A percentile compares a stretch with the other conserved stretches of the same genome.
Conservation (phyloP, 1,140 invertebrate genomes). For the Drosophila subpulchrella region DNA sequence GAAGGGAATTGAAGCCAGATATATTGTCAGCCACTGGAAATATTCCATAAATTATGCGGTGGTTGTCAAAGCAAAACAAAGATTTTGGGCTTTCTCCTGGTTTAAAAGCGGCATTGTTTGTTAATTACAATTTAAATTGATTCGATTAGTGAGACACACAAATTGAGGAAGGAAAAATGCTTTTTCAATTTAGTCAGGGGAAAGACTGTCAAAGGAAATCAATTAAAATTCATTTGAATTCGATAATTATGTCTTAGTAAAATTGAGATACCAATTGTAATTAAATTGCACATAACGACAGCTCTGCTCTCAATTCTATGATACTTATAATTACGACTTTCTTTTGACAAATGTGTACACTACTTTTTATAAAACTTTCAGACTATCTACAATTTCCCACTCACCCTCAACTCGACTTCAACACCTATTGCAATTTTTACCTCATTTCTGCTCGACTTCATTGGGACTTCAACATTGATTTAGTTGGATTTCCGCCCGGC, state of each 20-base stretch:
- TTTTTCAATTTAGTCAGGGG: neutral
- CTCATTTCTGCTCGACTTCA: conserved; percentile 20
- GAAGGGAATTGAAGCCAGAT: conserved; percentile 25
- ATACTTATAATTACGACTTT: too few species aligned
- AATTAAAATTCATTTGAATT: neutral
- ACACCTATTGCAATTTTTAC: conserved; percentile 5
- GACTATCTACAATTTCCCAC: neutral
- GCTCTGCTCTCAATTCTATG: too few species aligned
- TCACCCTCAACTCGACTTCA: conserved; percentile 6
- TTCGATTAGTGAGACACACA: conserved; percentile 37
- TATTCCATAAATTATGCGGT: conserved; percentile 20
- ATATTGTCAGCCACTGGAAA: conserved; percentile 37
- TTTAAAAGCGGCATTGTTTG: conserved; percentile 29
- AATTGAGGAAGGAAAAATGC: neutral
- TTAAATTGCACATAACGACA: too few species aligned
- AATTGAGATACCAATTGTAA: neutral
- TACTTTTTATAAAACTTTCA: neutral
- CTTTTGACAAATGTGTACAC: neutral
- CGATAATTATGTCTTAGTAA: neutral
- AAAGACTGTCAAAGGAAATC: conserved; percentile 9
- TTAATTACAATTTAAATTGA: conserved; percentile 69
- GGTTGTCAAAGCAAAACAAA: neutral
- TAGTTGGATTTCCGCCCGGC: conserved; percentile 31
- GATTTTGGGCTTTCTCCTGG: conserved; percentile 4
- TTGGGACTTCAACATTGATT: conserved; percentile 43